Conservation (phyloP, 2,888 invertebrate species). For the Antheraea assamensis region DNA sequence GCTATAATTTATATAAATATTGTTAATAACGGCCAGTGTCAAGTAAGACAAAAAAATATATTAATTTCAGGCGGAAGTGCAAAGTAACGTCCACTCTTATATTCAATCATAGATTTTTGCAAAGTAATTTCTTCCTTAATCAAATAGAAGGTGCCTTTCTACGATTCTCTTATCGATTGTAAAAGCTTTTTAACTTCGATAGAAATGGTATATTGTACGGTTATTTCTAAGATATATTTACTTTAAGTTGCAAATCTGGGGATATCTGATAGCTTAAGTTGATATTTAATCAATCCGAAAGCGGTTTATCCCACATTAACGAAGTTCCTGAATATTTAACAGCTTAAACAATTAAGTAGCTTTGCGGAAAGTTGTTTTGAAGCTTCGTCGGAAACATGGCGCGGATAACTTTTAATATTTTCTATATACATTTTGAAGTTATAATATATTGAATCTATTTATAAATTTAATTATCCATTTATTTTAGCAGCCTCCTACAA, state of each 20-base stretch:
- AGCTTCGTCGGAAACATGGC: neutral
- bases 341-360: slow-evolving; percentile 12
- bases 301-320: slow-evolving; percentile 4
- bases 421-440: neutral
- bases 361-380: slow-evolving; percentile 1
- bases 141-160: too few relatives aligned
- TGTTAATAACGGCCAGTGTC: too few relatives aligned
- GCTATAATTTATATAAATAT: too few relatives aligned
- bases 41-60: too few relatives aligned
- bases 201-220: too few relatives aligned
- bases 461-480: neutral
- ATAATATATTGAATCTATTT: neutral
- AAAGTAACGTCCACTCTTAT: too few relatives aligned
- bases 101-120: too few relatives aligned
- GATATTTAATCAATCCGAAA: neutral
- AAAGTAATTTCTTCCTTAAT: too few relatives aligned
- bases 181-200: too few relatives aligned
- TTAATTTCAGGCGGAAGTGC: too few relatives aligned
- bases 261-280: neutral
- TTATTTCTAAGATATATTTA: neutral
- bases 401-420: neutral
- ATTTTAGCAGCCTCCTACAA: neutral
- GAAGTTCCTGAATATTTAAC: slow-evolving; percentile 6
- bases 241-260: neutral
- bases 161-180: too few relatives aligned